These are phyloP conservation scores for Sycophila sp. DNA, from an alignment of 1,140 invertebrate genomes.

Conservation along the genomic window DNA sequence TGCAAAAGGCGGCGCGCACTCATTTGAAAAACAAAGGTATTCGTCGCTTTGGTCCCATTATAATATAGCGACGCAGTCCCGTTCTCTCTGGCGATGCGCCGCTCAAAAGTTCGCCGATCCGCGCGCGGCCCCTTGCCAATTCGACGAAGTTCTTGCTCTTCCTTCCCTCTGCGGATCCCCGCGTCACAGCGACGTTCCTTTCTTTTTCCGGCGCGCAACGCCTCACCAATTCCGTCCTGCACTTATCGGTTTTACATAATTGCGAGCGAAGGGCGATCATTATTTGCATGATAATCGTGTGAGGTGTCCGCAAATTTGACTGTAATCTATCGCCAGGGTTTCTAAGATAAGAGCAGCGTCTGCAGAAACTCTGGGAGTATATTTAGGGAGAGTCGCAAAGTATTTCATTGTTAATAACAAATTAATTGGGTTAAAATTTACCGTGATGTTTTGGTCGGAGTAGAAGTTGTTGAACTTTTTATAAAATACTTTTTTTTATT, in stretches of 20 bases:
- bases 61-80: conserved; percentile 47
- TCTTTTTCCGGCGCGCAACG: neutral
- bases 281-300: conserved; percentile 42
- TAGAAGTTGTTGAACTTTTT: too few relatives aligned
- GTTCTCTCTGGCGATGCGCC: neutral
- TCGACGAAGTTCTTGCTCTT: too few relatives aligned
- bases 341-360: too few relatives aligned
- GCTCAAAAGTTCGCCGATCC: conserved; percentile 15
- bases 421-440: too few relatives aligned
- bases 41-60: conserved; percentile 48
- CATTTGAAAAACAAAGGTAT: conserved; percentile 63
- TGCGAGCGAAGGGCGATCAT: conserved; percentile 45
- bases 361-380: too few relatives aligned
- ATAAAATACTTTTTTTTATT: too few relatives aligned
- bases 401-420: too few relatives aligned
- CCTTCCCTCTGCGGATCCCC: neutral
- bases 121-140: too few relatives aligned
- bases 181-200: neutral
- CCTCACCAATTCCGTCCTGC: conserved; percentile 27
- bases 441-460: too few relatives aligned
- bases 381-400: neutral
- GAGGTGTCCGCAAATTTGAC: too few relatives aligned
- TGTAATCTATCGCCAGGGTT: too few relatives aligned
- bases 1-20: conserved; percentile 50
- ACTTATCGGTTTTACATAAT: conserved; percentile 49